Evolutionary conservation across 2,888 invertebrate genomes (phyloP), one percentile per base, ranked within the genome.

Genomic region (Agrenia bidenticulata): DNA sequence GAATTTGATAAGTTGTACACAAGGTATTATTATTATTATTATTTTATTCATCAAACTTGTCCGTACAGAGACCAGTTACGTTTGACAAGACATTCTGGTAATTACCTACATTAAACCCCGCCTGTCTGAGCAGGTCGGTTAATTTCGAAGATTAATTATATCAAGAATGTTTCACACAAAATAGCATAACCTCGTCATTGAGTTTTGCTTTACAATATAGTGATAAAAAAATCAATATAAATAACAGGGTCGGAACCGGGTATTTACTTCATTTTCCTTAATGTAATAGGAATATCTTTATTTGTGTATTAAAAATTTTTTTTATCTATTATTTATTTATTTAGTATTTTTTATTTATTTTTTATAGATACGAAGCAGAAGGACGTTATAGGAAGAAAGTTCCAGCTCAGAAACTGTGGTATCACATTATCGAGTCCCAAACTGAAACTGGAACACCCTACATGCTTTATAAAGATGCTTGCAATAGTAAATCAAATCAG

Each of bases 381-480:
- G 88, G 88, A 0, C 82, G 85, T 32, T 91, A 83, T 77, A 80
- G 85, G 26, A 86, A 85, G 72, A 73, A 76, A 59, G 80, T 86
- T 19, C 85, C 86, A 68, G 99, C 99, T 0, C 92, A 93, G 80
- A 83, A 89, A 66, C 80, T 99, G 45, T 99, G 97, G 97, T 89
- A 89, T 78, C 92, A 94, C 45, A 92, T 99, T 69, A 88, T 96
- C 69, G 90, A 93, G 78, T 87, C 96, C 0, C 96, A 97, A 82
- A 92, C 94, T 2, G 99, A 99, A 84, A 98, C 98, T 1, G 99
- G 98, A 15, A 94, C 93, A 2, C 99, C 99, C 0, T 99, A 94
- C 80, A 97, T 99, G 94, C 81, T 94, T 0, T 94, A 93, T 79
- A 94, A 94, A 82, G 99, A 99, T 82, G 87, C 94, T 2, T 97